Evolutionary conservation across 1,140 invertebrate species (phyloP), one percentile per base, ranked within the genome.

Genomic region (Mylabris phalerata): DNA sequence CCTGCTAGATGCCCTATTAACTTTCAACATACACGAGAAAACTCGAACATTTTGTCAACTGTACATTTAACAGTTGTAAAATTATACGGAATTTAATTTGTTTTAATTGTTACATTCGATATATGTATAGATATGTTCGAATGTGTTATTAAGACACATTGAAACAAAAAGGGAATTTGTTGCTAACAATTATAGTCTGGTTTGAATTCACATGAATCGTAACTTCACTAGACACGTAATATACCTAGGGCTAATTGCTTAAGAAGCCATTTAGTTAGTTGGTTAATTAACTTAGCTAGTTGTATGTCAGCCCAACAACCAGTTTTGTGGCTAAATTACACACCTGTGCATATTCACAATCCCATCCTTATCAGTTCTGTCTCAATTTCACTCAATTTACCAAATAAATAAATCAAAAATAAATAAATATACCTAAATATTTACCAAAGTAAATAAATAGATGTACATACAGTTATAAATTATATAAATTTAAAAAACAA

Each of bases 201-300:
- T 65, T 63, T 64, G 62, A 67, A 63, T 65, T 63, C 65, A 56
- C 59, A 63, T 61, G 60, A 66, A 60, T 68, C 67, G 67, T 66
- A 68, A 68, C 64, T 68, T 63, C 50, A 57, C 62, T 60, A 65
- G 64, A 59, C 64, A 60, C 57, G 60, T 62, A 67, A 62, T 67
- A 62, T 61, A 65, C 65, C 65, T 61, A 51, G 50, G 63, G 67
- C 65, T 68, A 67, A 68, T 68, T 68, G 67, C 62, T 63, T 61
- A 67, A 68, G 67, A 67, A 67, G 65, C 65, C 67, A 68, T 68
- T 68, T 65, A 68, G 67, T 65, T 67, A 65, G 65, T 65, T 67
- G 67, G 60, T 68, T 68, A 68, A 68, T 68, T 68, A 68, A 68
- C 65, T 62, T 67, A 63, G 60, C 62, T 60, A 64, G 63, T 58